These are phyloP conservation scores for Amblyornis subalaris DNA, from an alignment of 2,113 vertebrate genomes.

Conservation along the genomic window DNA sequence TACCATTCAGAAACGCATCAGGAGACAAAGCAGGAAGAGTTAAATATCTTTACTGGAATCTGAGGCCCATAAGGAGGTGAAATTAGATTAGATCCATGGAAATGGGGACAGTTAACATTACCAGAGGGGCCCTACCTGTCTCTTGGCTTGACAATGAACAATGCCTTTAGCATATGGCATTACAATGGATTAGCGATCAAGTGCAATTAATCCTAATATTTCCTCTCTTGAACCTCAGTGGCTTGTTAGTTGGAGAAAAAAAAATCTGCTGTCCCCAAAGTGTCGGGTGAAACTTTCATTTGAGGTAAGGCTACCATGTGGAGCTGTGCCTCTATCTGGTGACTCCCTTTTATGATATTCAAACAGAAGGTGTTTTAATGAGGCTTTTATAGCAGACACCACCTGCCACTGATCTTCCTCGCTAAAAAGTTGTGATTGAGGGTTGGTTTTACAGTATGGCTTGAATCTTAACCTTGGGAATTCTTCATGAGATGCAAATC, in stretches of 20 bases:
- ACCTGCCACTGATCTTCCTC: conserved; percentile 77
- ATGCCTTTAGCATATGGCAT: conserved; percentile 71
- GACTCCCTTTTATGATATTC: conserved; percentile 74
- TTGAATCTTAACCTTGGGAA: conserved; percentile 74
- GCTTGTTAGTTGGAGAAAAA: conserved; percentile 63
- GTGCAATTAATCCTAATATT: conserved; percentile 78
- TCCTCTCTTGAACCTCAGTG: conserved; percentile 70
- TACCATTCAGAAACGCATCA: conserved; percentile 72
- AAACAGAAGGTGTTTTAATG: conserved; percentile 83
- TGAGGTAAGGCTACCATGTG: conserved; percentile 73
- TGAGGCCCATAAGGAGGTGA: conserved; percentile 63
- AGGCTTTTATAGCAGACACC: conserved; percentile 74
- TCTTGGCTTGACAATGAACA: conserved; percentile 72
- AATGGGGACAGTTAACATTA: conserved; percentile 68
- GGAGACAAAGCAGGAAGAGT: conserved; percentile 68
- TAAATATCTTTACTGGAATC: conserved; percentile 72
- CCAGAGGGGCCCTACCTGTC: conserved; percentile 72
- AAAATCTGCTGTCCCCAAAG: conserved; percentile 63
- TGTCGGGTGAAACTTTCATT: conserved; percentile 75
- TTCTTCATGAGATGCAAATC: conserved; percentile 71
- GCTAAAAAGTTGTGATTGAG: conserved; percentile 75
- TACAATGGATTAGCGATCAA: conserved; percentile 75
- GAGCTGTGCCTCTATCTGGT: conserved; percentile 78
- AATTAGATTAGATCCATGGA: conserved; percentile 73
- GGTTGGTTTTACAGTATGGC: conserved; percentile 71